Evolutionary conservation across 2,113 vertebrate genomes (phyloP).

Genomic region (Triplophysa dalaica): DNA sequence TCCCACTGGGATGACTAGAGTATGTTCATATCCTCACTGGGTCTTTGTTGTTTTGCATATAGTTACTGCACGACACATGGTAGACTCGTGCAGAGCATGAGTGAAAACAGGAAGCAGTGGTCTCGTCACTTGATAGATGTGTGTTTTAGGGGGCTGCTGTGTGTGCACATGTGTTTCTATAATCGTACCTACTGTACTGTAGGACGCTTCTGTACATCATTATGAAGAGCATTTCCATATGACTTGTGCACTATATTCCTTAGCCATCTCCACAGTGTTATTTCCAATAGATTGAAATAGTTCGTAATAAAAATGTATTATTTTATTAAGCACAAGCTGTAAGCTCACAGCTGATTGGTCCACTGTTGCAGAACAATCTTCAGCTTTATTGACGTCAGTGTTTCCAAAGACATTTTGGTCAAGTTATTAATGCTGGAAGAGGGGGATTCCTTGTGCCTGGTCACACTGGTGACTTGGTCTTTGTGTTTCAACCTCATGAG

Average conservation of each 20-base stretch:
- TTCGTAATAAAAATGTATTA: no score
- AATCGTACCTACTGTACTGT: not conserved
- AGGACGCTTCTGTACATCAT: constrained; percentile 10
- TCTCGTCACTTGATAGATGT: constrained; percentile 36
- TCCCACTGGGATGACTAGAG: not conserved
- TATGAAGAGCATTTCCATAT: not conserved
- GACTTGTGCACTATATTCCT: no score
- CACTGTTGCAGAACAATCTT: no score
- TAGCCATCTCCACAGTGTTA: no score
- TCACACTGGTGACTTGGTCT: not conserved
- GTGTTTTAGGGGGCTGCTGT: not conserved
- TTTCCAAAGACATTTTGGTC: not conserved
- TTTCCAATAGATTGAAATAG: no score
- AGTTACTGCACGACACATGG: constrained; percentile 29
- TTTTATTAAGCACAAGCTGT: no score
- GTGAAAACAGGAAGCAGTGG: constrained; percentile 33
- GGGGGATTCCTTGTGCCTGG: not conserved
- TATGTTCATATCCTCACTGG: not conserved
- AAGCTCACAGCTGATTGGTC: no score
- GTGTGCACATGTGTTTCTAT: constrained; percentile 8
- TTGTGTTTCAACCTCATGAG: not conserved
- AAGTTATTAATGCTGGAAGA: not conserved
- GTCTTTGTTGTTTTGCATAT: constrained; percentile 8
- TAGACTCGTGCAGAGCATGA: constrained; percentile 4
- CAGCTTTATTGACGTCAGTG: not conserved